These are phyloP conservation scores for Ceriagrion tenellum DNA, from an alignment of 2,888 invertebrate genomes.

Conservation along the genomic window DNA sequence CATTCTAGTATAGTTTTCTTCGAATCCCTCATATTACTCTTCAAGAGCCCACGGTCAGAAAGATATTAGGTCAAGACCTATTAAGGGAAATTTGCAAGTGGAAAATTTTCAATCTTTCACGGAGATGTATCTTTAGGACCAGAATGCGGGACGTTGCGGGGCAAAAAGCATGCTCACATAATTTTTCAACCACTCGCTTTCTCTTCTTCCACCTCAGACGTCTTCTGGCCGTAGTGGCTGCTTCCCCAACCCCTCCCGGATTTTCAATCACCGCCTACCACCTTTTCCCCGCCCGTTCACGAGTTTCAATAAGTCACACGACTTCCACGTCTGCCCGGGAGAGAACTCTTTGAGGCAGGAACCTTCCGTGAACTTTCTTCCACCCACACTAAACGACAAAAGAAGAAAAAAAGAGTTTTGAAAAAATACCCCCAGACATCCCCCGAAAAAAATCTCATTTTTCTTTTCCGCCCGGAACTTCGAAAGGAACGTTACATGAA, in stretches of 20 bases:
- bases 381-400: neutral
- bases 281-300: neutral
- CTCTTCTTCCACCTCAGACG: neutral
- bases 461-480: constrained; percentile 31
- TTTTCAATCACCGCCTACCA: neutral
- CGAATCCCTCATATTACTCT: too few species aligned
- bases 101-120: too few species aligned
- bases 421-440: constrained; percentile 13
- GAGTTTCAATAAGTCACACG: constrained; percentile 36
- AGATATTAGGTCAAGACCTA: too few species aligned
- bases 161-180: neutral
- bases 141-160: neutral
- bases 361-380: neutral
- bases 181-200: neutral
- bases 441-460: neutral
- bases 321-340: neutral
- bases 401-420: neutral
- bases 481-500: neutral
- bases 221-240: neutral
- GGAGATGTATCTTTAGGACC: neutral
- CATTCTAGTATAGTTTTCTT: too few species aligned
- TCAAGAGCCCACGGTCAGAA: too few species aligned
- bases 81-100: too few species aligned
- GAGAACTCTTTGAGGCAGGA: neutral
- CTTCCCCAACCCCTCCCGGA: neutral